Evolutionary conservation across 2,113 vertebrate genomes (phyloP), one percentile per base, ranked within the genome.

Genomic region (Podilymbus podiceps): DNA sequence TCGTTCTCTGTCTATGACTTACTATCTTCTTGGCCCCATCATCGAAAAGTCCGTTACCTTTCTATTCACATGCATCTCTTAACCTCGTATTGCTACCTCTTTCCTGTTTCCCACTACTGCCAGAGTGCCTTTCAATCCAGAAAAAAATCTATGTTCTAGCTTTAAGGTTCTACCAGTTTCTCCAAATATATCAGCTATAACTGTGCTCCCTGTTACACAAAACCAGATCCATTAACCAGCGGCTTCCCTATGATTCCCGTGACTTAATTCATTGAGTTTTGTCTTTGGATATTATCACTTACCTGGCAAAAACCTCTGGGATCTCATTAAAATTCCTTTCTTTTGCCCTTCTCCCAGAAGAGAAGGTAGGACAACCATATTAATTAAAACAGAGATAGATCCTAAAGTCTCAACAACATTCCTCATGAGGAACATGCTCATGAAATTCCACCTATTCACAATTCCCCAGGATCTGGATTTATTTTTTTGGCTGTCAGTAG

Each of bases 351-450:
- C 67, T 91, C 81, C 59, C 81, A 68, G 44, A 93, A 82, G 68
- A 90, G 13, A 76, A 93, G 77, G 78, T 89, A 90, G 87, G 66
- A 91, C 87, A 93, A 88, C 2, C 2, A 55, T 68, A 91, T 82
- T 97, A 96, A 95, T 96, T 95, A 95, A 89, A 91, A 86, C 17
- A 88, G 40, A 81, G 31, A 76, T 53, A 86, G 71, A 93, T 74
- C 68, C 69, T 90, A 59, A 93, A 84, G 56, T 95, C 78, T 88
- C 92, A 91, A 24, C 42, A 92, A 78, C 53, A 89, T 90, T 92
- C 59, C 60, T 72, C 76, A 46, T 20, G 68, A 96, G 49, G 46
- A 89, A 75, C 28, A 31, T 52, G 40, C 28, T 71, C 31, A 69
- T 68, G 64, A 97, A 90, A 91, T 83, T 84, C 62, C 72, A 89